Evolutionary conservation across 2,113 vertebrate genomes (phyloP).

Genomic region (Scatophagus argus): DNA sequence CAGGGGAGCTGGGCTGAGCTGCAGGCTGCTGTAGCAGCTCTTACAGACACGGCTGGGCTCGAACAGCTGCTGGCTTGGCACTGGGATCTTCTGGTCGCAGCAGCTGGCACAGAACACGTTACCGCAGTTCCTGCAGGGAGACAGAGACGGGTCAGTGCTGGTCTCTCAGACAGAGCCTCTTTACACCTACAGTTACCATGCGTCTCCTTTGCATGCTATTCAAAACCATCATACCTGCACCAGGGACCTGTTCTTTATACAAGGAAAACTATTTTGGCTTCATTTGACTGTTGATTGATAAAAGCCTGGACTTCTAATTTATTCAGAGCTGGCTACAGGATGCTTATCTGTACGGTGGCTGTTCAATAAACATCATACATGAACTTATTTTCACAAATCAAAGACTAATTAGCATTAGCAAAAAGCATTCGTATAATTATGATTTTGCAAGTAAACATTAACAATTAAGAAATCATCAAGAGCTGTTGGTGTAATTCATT

Average conservation of each 20-base stretch:
- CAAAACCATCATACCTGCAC: not conserved
- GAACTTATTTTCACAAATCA: not conserved
- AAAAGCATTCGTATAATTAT: too few relatives aligned
- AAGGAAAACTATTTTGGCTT: not conserved
- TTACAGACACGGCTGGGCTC: slow-evolving; percentile 96
- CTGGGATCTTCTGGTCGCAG: slow-evolving; percentile 98
- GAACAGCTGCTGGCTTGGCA: slow-evolving; percentile 98
- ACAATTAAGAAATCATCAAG: not conserved
- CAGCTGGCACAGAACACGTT: slow-evolving; percentile 98
- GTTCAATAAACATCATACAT: not conserved
- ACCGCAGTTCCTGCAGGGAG: slow-evolving; percentile 91
- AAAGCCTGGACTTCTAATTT: not conserved
- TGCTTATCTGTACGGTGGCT: not conserved
- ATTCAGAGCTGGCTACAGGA: not conserved
- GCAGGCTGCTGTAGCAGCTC: slow-evolving; percentile 92
- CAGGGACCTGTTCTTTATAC: slow-evolving; percentile 12
- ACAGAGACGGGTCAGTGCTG: slow-evolving; percentile 27
- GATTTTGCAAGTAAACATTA: too few relatives aligned
- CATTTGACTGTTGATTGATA: not conserved
- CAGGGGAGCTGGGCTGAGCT: slow-evolving; percentile 83
- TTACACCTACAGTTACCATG: slow-evolving; percentile 21
- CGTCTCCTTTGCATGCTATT: not conserved
- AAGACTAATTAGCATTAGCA: too few relatives aligned
- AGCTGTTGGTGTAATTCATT: too few relatives aligned
- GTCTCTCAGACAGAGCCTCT: not conserved